A percentile compares a stretch with the other conserved stretches of the same genome.
Evolutionary conservation across 2,888 invertebrate species (phyloP).

Genomic region (Oligia fasciuncula): DNA sequence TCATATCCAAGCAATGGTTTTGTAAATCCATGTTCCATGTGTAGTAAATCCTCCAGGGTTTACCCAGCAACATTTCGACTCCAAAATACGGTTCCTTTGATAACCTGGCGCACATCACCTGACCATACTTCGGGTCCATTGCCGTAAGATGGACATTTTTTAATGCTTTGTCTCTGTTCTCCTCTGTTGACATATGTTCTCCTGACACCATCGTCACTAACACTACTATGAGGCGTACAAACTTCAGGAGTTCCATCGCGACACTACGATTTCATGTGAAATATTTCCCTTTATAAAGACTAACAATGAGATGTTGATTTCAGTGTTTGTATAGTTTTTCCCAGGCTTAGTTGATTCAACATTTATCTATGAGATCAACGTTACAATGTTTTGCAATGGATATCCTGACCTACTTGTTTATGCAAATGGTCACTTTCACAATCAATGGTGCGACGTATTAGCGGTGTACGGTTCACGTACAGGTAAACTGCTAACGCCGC

Average conservation of each 20-base stretch:
- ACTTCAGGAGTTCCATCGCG: constrained; percentile 43
- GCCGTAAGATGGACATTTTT: accelerated
- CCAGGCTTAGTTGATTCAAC: constrained; percentile 50
- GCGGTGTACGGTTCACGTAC: background rate
- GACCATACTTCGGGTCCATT: background rate
- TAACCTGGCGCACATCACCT: constrained; percentile 68
- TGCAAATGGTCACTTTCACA: background rate
- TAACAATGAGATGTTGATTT: constrained; percentile 51
- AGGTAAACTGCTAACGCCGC: background rate
- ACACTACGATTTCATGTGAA: constrained; percentile 42
- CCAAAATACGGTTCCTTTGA: constrained; percentile 78
- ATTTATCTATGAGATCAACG: constrained; percentile 55
- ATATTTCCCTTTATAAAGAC: constrained; percentile 52
- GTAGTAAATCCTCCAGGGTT: constrained; percentile 80
- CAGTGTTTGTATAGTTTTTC: constrained; percentile 46
- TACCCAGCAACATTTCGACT: constrained; percentile 74
- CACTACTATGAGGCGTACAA: constrained; percentile 29
- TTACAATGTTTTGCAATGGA: constrained; percentile 38
- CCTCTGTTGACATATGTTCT: accelerated
- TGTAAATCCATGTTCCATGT: constrained; percentile 79
- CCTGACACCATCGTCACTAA: constrained; percentile 22
- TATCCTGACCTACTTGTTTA: constrained; percentile 1
- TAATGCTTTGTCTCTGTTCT: accelerated
- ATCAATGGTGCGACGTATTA: background rate
- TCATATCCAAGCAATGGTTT: constrained; percentile 77